Conservation (phyloP, 2,797 vertebrate species). For the Chaetophractus vellerosus region DNA sequence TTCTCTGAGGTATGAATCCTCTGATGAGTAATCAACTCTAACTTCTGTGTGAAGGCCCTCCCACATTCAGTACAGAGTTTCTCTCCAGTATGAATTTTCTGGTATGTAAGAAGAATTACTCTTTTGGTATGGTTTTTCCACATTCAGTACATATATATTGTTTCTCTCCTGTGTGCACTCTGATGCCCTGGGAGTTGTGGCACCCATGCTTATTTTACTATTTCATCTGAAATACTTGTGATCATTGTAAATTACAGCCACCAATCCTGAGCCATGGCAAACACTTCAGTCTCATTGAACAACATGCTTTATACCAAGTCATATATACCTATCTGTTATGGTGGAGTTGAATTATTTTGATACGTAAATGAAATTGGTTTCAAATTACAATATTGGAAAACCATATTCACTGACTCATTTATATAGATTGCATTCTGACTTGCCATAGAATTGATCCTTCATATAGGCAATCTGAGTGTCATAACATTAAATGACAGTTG, state of each 20-base stretch:
- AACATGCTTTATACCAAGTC: background rate
- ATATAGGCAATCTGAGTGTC: background rate
- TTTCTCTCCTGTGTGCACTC: constrained; percentile 24
- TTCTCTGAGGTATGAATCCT: constrained; percentile 35
- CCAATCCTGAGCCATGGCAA: background rate
- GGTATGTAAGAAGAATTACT: background rate
- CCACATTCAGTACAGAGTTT: background rate
- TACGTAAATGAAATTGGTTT: constrained; percentile 27
- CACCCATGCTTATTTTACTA: background rate
- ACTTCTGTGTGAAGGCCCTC: background rate
- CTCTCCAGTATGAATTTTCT: constrained; percentile 39
- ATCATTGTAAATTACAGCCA: background rate
- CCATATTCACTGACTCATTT: background rate
- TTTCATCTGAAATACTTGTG: constrained; percentile 22
- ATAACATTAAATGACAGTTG: background rate
- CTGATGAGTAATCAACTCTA: constrained; percentile 5
- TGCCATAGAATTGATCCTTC: background rate
- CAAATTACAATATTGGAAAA: constrained; percentile 20
- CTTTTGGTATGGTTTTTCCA: constrained; percentile 16
- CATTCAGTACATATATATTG: background rate
- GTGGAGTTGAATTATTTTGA: constrained; percentile 28
- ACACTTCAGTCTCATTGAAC: background rate
- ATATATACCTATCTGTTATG: background rate
- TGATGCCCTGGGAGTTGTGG: background rate
- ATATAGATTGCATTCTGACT: background rate